phyloP scores from a whole-genome alignment of 2,113 vertebrate genomes.

The Ellobius talpinus region DNA sequence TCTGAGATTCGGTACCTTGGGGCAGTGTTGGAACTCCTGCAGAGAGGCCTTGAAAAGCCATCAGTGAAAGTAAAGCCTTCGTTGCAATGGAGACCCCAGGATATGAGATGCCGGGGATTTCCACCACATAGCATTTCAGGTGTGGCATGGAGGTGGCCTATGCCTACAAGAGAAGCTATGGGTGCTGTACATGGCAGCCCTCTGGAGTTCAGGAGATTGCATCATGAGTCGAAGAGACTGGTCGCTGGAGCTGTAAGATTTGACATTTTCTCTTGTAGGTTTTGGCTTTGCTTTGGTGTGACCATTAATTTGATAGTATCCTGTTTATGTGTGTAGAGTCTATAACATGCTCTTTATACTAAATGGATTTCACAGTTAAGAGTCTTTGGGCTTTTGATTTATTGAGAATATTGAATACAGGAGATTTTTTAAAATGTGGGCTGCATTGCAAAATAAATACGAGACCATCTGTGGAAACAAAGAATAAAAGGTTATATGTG shows the following conservation, averaged over 20 bases:
- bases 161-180: neutral
- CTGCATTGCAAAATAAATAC: neutral
- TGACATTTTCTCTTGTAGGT: neutral
- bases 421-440: neutral
- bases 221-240: neutral
- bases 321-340: neutral
- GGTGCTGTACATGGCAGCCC: neutral
- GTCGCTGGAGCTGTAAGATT: neutral
- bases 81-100: neutral
- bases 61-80: neutral
- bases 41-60: neutral
- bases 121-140: neutral
- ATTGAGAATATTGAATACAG: neutral
- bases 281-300: neutral
- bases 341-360: neutral
- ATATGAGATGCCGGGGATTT: neutral
- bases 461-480: neutral
- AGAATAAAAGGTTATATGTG: neutral
- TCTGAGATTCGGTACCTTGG: neutral
- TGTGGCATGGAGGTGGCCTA: neutral
- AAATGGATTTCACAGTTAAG: neutral
- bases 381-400: neutral
- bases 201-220: neutral
- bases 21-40: neutral
- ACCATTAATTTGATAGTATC: too few relatives aligned